Evolutionary conservation across 2,888 invertebrate species (phyloP), one percentile per base, ranked within the genome.

Genomic region (Phytoseiulus persimilis): DNA sequence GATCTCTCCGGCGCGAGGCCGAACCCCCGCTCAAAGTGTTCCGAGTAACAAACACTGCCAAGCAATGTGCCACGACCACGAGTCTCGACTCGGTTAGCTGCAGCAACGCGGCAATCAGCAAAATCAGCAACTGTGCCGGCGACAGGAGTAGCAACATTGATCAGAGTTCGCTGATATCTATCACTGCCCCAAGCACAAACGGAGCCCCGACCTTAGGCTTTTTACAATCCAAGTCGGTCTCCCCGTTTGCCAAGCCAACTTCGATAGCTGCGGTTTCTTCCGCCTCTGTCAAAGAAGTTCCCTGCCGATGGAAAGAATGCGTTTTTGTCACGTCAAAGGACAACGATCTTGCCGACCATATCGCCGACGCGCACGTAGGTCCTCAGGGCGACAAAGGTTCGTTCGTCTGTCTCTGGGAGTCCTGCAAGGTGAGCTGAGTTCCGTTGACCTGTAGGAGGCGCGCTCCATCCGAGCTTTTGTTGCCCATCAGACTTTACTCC

Each of bases 251-350:
- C 39, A 87, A 87, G 87, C 87, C 87, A 39, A 39, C 5, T 87
- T 33, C 87, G n/a, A 45, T 31, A n/a, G 87, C 18, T 28, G 65
- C 65, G 65, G 65, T 65, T 65, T 65, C 65, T 65, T 65, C 9
- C 65, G 65, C 65, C 65, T 2, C 65, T 65, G 65, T 65, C 65
- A 65, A 65, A 65, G 65, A 65, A 65, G 65, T 87, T n/a, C 33
- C 87, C 32, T 87, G 87, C 87, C 87, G 87, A n/a, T 87, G 87
- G 87, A 87, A 31, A 33, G 87, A 87, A n/a, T 87, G 87, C 87
- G 87, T 33, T 45, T 87, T 87, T 23, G 32, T 45, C n/a, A 45
- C 87, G 0, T 45, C 39, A 11, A 87, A 87, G 32, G 87, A 87
- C 87, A 39, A 39, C 33, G 87, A 87, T 28, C 32, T 87, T 11